Conservation (phyloP, 2,797 vertebrate genomes). For the Myiotriccus ornatus region DNA sequence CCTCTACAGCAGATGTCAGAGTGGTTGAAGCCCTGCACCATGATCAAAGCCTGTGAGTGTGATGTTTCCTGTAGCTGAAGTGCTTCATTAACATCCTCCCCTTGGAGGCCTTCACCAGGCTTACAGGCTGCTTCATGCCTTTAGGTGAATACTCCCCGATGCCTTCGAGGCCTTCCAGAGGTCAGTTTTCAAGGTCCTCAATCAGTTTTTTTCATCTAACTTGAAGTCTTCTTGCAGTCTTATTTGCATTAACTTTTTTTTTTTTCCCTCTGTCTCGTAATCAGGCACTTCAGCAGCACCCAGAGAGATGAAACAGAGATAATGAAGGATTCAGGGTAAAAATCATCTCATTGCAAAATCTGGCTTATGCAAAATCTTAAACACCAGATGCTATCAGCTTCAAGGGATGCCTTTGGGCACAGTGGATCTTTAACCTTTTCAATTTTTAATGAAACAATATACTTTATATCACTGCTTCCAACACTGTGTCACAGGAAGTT, state of each 20-base stretch:
- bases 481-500: neutral
- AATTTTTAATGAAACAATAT: neutral
- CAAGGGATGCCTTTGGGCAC: neutral
- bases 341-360: neutral
- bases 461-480: neutral
- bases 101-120: neutral
- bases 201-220: neutral
- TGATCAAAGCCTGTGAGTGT: neutral
- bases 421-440: neutral
- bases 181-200: neutral
- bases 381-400: neutral
- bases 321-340: neutral
- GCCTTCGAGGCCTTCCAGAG: neutral
- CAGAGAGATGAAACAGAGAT: neutral
- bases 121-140: neutral
- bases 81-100: neutral
- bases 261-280: neutral
- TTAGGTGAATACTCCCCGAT: neutral
- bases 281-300: neutral
- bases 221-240: neutral
- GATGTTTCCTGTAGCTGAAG: neutral
- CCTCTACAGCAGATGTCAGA: neutral
- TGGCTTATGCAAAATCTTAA: neutral
- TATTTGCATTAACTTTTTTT: neutral
- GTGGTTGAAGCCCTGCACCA: neutral